A percentile compares a stretch with the other conserved stretches of the same genome.
Evolutionary conservation across 2,113 vertebrate species (phyloP).

Genomic region (Tupaia tana): DNA sequence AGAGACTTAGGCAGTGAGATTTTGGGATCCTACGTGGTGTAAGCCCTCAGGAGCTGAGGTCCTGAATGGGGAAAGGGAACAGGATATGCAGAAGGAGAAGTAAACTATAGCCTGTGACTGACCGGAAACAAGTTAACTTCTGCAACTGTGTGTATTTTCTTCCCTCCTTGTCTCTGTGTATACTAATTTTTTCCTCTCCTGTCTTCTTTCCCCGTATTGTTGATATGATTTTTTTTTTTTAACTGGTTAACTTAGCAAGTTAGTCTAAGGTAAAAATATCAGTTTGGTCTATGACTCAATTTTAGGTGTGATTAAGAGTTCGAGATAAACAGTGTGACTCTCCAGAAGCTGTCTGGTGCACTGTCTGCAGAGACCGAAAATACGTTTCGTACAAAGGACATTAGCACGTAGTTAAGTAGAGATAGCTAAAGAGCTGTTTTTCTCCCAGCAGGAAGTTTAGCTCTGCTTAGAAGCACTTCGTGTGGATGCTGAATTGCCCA

Average conservation of each 20-base stretch:
- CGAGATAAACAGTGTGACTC: background rate
- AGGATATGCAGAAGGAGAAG: too few species aligned
- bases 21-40: background rate
- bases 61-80: background rate
- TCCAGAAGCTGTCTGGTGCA: background rate
- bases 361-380: background rate
- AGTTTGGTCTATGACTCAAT: background rate
- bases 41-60: background rate
- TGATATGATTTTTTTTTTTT: too few species aligned
- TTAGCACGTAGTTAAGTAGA: background rate
- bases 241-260: background rate
- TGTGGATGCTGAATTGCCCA: background rate
- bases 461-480: background rate
- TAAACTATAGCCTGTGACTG: background rate
- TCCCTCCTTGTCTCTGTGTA: background rate
- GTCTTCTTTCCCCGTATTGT: background rate
- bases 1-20: background rate
- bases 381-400: slow-evolving; percentile 1
- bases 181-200: background rate
- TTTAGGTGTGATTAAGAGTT: background rate
- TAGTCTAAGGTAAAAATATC: background rate
- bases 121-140: background rate
- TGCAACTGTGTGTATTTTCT: too few species aligned
- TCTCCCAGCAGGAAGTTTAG: background rate
- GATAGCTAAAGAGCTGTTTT: background rate